phyloP scores from a whole-genome alignment of 2,888 invertebrate species.

The Cremastinae sp. region DNA sequence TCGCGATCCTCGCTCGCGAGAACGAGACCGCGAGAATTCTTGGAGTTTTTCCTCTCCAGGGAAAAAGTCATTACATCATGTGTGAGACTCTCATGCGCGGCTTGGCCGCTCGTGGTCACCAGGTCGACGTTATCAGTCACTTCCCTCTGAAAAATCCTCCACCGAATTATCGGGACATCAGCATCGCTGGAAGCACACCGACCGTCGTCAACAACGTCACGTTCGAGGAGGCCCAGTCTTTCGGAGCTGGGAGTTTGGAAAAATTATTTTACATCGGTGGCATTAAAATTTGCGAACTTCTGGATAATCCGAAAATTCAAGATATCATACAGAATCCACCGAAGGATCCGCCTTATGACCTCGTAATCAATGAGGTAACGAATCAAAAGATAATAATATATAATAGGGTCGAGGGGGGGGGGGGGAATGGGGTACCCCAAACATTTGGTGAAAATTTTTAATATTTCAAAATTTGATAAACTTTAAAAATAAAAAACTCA shows the following conservation, averaged over 20 bases:
- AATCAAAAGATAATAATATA: neutral
- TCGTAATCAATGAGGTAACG: slow-evolving; percentile 68
- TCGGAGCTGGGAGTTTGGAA: slow-evolving; percentile 37
- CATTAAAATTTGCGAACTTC: slow-evolving; percentile 45
- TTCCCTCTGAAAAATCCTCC: slow-evolving; percentile 70
- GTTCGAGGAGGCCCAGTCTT: slow-evolving; percentile 41
- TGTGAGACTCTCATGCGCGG: slow-evolving; percentile 78
- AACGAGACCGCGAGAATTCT: slow-evolving; percentile 79
- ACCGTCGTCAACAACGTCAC: slow-evolving; percentile 70
- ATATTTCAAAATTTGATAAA: no score
- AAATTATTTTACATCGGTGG: slow-evolving; percentile 52
- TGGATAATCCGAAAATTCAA: slow-evolving; percentile 59
- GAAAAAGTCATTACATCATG: slow-evolving; percentile 81
- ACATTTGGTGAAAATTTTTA: no score
- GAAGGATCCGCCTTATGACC: slow-evolving; percentile 67
- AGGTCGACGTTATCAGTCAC: slow-evolving; percentile 78
- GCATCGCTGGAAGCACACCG: slow-evolving; percentile 63
- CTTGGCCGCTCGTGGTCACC: slow-evolving; percentile 81
- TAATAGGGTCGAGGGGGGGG: no score
- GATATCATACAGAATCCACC: slow-evolving; percentile 66
- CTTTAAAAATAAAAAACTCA: no score
- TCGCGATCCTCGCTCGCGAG: slow-evolving; percentile 27
- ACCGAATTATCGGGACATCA: slow-evolving; percentile 72
- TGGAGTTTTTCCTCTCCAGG: slow-evolving; percentile 80
- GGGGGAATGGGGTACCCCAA: no score